Evolutionary conservation across 2,113 vertebrate genomes (phyloP).

Genomic region (Butorides virescens): DNA sequence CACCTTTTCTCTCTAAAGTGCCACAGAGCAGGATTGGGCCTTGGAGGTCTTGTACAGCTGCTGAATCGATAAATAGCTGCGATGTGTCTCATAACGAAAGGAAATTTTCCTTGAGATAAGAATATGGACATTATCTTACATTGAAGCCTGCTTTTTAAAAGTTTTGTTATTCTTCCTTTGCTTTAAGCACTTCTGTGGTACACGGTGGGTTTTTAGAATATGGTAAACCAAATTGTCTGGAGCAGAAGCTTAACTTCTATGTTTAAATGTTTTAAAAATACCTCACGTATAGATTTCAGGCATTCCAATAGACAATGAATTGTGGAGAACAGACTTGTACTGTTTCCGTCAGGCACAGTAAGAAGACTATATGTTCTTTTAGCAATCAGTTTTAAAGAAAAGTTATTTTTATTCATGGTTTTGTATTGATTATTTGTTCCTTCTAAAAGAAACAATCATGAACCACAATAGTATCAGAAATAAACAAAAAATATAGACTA

Average conservation of each 20-base stretch:
- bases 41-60: not conserved
- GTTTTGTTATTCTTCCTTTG: not conserved
- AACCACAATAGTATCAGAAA: constrained; percentile 72
- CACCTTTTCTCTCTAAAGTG: not conserved
- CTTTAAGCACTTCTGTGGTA: constrained; percentile 1
- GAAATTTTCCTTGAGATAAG: not conserved
- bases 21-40: not conserved
- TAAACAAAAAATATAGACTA: constrained; percentile 22
- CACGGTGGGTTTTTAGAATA: not conserved
- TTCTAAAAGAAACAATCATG: constrained; percentile 68
- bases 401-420: constrained; percentile 74
- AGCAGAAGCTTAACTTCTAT: constrained; percentile 48
- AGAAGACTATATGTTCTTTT: constrained; percentile 65
- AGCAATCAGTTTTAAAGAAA: constrained; percentile 68
- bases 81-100: not conserved
- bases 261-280: constrained; percentile 67
- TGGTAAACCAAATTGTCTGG: constrained; percentile 11
- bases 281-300: constrained; percentile 57
- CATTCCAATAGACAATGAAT: constrained; percentile 64
- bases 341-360: constrained; percentile 45
- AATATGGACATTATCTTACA: not conserved
- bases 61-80: not conserved
- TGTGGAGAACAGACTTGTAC: constrained; percentile 51
- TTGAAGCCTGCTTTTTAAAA: not conserved
- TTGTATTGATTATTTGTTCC: constrained; percentile 72